Evolutionary conservation across 1,140 invertebrate species (phyloP), one percentile per base, ranked within the genome.

Genomic region (Asobara japonica): DNA sequence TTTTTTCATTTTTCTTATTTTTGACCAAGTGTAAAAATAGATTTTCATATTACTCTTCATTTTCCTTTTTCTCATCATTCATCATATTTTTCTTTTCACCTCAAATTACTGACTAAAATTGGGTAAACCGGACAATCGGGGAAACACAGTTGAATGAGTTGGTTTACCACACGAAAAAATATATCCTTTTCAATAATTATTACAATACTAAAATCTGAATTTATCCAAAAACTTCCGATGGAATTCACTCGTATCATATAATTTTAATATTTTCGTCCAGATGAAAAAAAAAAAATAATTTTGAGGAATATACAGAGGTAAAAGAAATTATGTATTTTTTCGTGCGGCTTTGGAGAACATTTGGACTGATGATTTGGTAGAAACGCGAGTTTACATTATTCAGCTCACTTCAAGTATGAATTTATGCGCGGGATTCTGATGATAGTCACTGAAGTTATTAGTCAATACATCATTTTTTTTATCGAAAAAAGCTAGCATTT

Each of bases 21-120:
- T 79, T 77, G 76, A 81, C 71, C 78, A 79, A 80, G 80, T 83
- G 82, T 82, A 83, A 83, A 83, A 83, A 83, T 83, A 83, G 76
- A 83, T 80, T 82, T 80, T 78, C 77, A 75, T 70, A 73, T 72
- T 73, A 31, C 29, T 72, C 67, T 70, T 72, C 68, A 66, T 76
- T 45, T 75, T 48, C 60, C 70, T 74, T 71, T 36, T 29, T 71
- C 27, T n/a, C 60, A 56, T 65, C 27, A 56, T 70, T 51, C 45
- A 27, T 62, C 65, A 18, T 66, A 31, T 72, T 41, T 73, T 67
- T 73, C 64, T 73, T 61, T 56, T 51, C 73, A 67, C 67, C 36
- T 74, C 65, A 10, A 69, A 20, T 65, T 41, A 70, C 64, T 67
- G 36, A 72, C 70, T 60, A 31, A n/a, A 48, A 33, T 65, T 38